Percentiles rank a stretch among this genome's conserved stretches.
Evolutionary conservation across 1,140 invertebrate species (phyloP).

Genomic region (Gryon sp.): DNA sequence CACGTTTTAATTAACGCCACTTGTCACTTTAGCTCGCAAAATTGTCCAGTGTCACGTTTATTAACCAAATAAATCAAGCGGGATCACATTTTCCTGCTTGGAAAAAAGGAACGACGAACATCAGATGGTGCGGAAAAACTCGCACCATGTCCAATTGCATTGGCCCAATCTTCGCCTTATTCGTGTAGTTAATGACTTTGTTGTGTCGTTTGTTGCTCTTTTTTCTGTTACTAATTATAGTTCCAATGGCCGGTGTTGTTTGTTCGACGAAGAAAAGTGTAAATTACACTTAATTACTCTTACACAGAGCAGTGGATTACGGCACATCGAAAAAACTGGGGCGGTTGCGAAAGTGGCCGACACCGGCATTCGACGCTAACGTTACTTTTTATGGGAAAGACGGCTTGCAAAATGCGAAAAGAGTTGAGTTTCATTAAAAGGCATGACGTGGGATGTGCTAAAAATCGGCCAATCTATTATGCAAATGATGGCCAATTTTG

Average conservation of each 20-base stretch:
- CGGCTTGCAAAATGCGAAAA: slow-evolving; percentile 22
- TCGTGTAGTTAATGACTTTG: slow-evolving; percentile 46
- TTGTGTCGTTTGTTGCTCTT: not conserved
- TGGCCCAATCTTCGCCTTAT: too few relatives aligned
- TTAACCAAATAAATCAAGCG: slow-evolving; percentile 14
- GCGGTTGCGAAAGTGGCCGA: slow-evolving; percentile 31
- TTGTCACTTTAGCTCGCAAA: slow-evolving; percentile 12
- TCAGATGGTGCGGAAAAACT: not conserved
- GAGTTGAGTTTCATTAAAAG: slow-evolving; percentile 13
- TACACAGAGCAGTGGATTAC: slow-evolving; percentile 35
- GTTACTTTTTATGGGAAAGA: slow-evolving; percentile 41
- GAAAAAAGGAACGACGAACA: too few relatives aligned
- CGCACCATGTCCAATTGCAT: not conserved
- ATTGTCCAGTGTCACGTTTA: not conserved
- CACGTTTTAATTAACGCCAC: slow-evolving; percentile 19
- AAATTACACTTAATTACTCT: slow-evolving; percentile 49
- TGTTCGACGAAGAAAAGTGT: slow-evolving; percentile 41
- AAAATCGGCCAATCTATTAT: slow-evolving; percentile 37
- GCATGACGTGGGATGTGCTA: slow-evolving; percentile 5
- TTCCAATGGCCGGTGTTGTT: slow-evolving; percentile 8
- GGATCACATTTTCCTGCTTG: slow-evolving; percentile 7
- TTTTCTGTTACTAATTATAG: slow-evolving; percentile 25
- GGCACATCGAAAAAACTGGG: slow-evolving; percentile 28
- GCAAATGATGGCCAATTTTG: slow-evolving; percentile 12
- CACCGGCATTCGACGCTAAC: slow-evolving; percentile 9